phyloP scores from a whole-genome alignment of 2,797 vertebrate genomes.

The Enteromius unitaeniatus region DNA sequence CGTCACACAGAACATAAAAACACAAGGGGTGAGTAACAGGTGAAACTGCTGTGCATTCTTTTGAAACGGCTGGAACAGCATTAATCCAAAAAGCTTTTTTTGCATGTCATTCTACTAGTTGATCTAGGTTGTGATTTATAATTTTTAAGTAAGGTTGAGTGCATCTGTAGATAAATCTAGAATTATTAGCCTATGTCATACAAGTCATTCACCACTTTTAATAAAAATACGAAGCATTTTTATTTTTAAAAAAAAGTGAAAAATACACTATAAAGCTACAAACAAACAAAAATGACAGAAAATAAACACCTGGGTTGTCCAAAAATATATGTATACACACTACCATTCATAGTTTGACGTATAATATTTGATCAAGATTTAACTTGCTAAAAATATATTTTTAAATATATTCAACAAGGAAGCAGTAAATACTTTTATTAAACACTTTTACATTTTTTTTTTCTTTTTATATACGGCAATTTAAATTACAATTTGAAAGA shows the following conservation, averaged over 20 bases:
- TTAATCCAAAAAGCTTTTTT: background rate
- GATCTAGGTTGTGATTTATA: background rate
- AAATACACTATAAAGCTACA: background rate
- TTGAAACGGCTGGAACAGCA: background rate
- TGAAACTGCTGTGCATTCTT: background rate
- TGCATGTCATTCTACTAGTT: too few relatives aligned
- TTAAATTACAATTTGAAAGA: background rate
- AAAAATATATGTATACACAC: background rate
- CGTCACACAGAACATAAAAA: background rate
- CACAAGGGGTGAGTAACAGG: background rate
- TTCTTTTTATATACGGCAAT: background rate
- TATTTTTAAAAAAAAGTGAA: background rate
- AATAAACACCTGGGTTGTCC: background rate
- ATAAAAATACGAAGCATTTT: background rate
- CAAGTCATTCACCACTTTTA: conserved; percentile 11
- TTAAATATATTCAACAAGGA: background rate
- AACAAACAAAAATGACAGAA: background rate
- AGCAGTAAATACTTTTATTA: background rate
- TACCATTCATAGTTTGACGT: background rate
- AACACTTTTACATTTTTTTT: background rate
- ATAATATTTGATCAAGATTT: background rate
- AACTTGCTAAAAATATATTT: background rate
- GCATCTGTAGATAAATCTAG: background rate
- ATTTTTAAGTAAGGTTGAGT: background rate
- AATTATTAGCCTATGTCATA: background rate